Evolutionary conservation across 1,140 invertebrate species (phyloP).

Genomic region (Drosophila ercepeae): DNA sequence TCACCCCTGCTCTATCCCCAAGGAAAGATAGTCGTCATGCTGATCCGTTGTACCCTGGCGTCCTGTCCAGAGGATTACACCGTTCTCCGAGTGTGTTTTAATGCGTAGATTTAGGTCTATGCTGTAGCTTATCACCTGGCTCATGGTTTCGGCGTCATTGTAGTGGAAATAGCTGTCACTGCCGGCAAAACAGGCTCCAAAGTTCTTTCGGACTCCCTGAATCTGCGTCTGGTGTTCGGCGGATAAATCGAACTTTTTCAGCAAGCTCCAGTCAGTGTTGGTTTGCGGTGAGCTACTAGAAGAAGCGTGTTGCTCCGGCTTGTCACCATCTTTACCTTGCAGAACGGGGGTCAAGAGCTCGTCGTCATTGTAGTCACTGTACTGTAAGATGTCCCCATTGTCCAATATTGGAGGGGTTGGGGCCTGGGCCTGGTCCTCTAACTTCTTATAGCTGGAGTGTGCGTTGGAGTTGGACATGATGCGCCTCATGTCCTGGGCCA

Average conservation of each 20-base stretch:
- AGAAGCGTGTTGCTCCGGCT: neutral
- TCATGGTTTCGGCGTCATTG: conserved; percentile 91
- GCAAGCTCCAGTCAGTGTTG: conserved; percentile 77
- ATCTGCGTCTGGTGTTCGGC: conserved; percentile 68
- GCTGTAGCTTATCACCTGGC: conserved; percentile 83
- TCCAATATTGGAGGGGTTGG: conserved; percentile 4
- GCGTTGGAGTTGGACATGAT: conserved; percentile 78
- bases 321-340: conserved; percentile 26
- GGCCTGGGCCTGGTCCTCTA: conserved; percentile 11
- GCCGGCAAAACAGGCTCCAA: conserved; percentile 88
- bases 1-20: conserved; percentile 92
- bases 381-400: conserved; percentile 16
- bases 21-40: conserved; percentile 92
- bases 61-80: conserved; percentile 96
- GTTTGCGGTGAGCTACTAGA: conserved; percentile 61
- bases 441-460: conserved; percentile 27
- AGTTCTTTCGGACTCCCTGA: conserved; percentile 71
- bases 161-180: conserved; percentile 87
- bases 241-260: conserved; percentile 76
- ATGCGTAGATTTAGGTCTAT: conserved; percentile 83
- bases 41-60: conserved; percentile 87
- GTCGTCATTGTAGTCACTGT: conserved; percentile 51
- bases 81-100: conserved; percentile 84
- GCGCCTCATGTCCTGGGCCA: conserved; percentile 81
- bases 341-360: conserved; percentile 58